Evolutionary conservation across 2,113 vertebrate species (phyloP), one percentile per base, ranked within the genome.

Genomic region (Archilochus colubris): DNA sequence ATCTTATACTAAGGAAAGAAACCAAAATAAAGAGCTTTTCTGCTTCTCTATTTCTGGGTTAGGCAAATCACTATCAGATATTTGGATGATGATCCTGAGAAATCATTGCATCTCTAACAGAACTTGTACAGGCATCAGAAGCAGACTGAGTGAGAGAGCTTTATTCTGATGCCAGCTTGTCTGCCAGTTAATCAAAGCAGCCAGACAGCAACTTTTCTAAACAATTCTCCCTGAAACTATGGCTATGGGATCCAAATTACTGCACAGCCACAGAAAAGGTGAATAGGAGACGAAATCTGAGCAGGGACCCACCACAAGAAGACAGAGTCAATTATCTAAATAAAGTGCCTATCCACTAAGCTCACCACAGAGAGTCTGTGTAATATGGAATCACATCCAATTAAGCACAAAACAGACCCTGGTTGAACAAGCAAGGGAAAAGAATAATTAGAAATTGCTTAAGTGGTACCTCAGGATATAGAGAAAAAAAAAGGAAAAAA

Each of bases 131-230:
- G 6, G 20, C n/a, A 66, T 33, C 67, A 81, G 72, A 63, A 80
- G 8, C 2, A 31, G 28, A 12, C 0, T 58, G 20, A 86, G 70
- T 1, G 3, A 78, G 77, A 31, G 8, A 15, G 4, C n/a, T n/a
- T 69, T 17, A 5, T 23, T 44, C 58, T 40, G 48, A 50, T 9
- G 62, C 3, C 67, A 73, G 38, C 66, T 54, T 62, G 50, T 25
- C 74, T 66, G 40, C 21, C 66, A 74, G 51, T 24, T 59, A 74
- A 58, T 43, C 40, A 70, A 69, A 66, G 84, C 51, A 78, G 50
- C 27, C 44, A 78, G 84, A 33, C 88, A 82, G 57, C 14, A 46
- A 51, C 40, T 51, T 33, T 9, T 40, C 57, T 25, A 36, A 79
- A 74, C 73, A 74, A 70, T 23, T 33, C 31, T 57, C 19, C 2